Evolutionary conservation across 2,797 vertebrate genomes (phyloP).

Genomic region (Amazona ochrocephala): DNA sequence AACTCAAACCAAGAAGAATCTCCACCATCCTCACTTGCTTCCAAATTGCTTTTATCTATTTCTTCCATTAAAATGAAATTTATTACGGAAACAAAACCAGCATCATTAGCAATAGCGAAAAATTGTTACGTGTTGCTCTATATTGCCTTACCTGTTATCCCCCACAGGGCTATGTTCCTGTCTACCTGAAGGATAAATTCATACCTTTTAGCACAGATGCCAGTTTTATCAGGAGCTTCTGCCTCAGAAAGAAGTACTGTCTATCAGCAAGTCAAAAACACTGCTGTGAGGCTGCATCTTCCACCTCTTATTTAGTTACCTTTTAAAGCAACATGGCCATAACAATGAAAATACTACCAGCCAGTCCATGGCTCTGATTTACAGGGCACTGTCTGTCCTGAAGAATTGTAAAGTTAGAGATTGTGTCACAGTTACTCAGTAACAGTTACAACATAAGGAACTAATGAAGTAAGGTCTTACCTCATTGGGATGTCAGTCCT

Average conservation of each 20-base stretch:
- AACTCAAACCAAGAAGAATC: background rate
- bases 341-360: background rate
- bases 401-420: background rate
- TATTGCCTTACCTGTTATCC: background rate
- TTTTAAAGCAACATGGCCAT: background rate
- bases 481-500: background rate
- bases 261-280: background rate
- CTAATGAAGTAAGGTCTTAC: background rate
- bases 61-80: background rate
- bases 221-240: background rate
- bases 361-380: background rate
- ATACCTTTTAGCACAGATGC: background rate
- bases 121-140: background rate
- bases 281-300: background rate
- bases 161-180: background rate
- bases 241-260: background rate
- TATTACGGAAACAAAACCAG: background rate
- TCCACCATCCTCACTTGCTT: background rate
- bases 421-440: background rate
- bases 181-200: background rate
- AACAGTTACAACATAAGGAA: background rate
- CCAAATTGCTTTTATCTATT: background rate
- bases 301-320: background rate
- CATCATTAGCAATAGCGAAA: background rate
- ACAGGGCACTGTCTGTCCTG: background rate